Evolutionary conservation across 2,797 vertebrate genomes (phyloP).

Genomic region (Tapera naevia): DNA sequence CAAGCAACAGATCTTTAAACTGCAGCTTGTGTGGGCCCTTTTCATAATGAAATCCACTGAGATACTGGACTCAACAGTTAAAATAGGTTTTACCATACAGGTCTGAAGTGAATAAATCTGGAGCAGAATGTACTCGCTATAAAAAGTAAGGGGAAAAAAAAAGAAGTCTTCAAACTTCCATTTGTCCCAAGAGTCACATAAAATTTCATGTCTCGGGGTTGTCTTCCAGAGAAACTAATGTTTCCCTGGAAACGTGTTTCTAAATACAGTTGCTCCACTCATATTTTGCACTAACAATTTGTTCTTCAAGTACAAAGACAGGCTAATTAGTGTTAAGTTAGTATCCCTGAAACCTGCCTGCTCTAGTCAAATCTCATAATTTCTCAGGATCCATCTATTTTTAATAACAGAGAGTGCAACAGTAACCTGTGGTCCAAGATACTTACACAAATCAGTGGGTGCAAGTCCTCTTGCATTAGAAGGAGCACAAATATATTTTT

Average conservation of each 20-base stretch:
- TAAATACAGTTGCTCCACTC: slow-evolving; percentile 10
- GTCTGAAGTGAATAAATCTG: slow-evolving; percentile 13
- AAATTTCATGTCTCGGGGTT: slow-evolving; percentile 9
- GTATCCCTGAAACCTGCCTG: background rate
- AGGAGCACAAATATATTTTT: background rate
- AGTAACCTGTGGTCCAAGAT: background rate
- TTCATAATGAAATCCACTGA: slow-evolving; percentile 53
- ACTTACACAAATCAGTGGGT: background rate
- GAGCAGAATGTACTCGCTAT: slow-evolving; percentile 66
- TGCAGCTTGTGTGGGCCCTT: slow-evolving; percentile 25
- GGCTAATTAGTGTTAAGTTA: background rate
- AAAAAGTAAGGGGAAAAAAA: background rate
- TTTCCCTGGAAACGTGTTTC: slow-evolving; percentile 55
- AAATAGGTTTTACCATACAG: slow-evolving; percentile 28
- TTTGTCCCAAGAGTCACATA: slow-evolving; percentile 45
- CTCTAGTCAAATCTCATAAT: background rate
- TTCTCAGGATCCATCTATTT: slow-evolving; percentile 10
- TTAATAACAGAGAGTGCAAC: background rate
- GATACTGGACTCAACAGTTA: slow-evolving; percentile 15
- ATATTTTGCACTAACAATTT: slow-evolving; percentile 17
- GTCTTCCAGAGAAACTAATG: slow-evolving; percentile 48
- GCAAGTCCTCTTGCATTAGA: background rate
- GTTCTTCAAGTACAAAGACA: background rate
- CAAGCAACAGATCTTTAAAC: background rate
- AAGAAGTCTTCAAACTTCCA: background rate